phyloP scores from a whole-genome alignment of 2,797 vertebrate species.

The Denticeps clupeoides region DNA sequence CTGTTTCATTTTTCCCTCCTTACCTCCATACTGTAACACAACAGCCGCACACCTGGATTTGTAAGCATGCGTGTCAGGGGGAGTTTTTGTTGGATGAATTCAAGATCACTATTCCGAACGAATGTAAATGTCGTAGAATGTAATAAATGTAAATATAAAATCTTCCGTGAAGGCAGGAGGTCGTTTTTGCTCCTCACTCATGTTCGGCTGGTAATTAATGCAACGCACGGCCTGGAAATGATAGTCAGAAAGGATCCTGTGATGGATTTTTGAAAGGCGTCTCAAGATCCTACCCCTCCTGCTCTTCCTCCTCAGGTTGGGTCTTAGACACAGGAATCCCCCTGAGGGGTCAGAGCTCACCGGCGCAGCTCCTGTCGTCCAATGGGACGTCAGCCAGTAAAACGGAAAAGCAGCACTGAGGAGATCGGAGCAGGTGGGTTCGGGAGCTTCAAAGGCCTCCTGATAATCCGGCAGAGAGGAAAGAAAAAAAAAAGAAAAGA shows the following conservation, averaged over 20 bases:
- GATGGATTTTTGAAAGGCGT: constrained; percentile 36
- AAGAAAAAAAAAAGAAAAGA: constrained; percentile 27
- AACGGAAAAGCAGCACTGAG: constrained; percentile 37
- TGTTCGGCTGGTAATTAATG: neutral
- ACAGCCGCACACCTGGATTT: constrained; percentile 2
- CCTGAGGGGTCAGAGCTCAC: constrained; percentile 47
- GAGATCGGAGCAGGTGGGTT: constrained; percentile 60
- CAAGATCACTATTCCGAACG: too few relatives aligned
- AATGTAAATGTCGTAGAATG: too few relatives aligned
- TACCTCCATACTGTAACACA: constrained; percentile 6
- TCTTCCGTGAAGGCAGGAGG: too few relatives aligned
- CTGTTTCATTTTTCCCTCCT: constrained; percentile 15
- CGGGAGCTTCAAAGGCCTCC: constrained; percentile 59
- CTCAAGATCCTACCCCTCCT: neutral
- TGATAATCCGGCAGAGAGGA: constrained; percentile 50
- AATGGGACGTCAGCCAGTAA: constrained; percentile 47
- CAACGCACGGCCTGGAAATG: constrained; percentile 1
- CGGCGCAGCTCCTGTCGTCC: constrained; percentile 51
- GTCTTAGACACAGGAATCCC: constrained; percentile 52
- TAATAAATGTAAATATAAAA: too few relatives aligned
- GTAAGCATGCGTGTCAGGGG: constrained; percentile 2
- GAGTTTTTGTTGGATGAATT: constrained; percentile 4
- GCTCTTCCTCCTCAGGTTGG: constrained; percentile 45
- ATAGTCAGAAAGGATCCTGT: neutral
- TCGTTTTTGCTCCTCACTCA: neutral